These are phyloP conservation scores for Octomys mimax DNA, from an alignment of 2,797 vertebrate species.

Conservation along the genomic window DNA sequence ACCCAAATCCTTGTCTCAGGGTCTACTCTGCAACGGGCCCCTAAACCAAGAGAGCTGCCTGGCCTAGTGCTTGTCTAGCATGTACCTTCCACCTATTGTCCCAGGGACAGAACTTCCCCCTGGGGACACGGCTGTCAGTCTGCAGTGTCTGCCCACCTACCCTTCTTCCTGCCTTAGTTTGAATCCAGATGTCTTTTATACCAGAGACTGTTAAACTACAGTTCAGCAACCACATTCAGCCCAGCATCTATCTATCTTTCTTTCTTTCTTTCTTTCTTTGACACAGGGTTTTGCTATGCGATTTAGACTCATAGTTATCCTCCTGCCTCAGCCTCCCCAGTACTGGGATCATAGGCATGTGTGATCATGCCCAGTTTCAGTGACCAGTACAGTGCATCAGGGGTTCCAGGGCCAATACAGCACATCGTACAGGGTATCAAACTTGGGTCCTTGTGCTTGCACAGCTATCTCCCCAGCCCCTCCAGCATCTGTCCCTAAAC, in stretches of 20 bases:
- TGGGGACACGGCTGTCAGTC: not conserved
- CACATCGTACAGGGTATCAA: too few species aligned
- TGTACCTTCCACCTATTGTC: not conserved
- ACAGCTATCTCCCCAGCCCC: too few species aligned
- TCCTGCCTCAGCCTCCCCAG: too few species aligned
- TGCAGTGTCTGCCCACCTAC: not conserved
- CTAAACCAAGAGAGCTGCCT: not conserved
- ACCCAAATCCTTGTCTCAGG: not conserved
- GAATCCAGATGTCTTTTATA: not conserved
- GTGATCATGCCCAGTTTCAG: too few species aligned
- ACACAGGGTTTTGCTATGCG: too few species aligned
- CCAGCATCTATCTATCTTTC: not conserved
- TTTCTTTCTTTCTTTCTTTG: too few species aligned
- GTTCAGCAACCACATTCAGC: not conserved
- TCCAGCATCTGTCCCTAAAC: not conserved
- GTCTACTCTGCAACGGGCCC: not conserved
- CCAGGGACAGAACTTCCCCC: not conserved
- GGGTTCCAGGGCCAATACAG: too few species aligned
- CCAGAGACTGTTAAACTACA: fast-evolving
- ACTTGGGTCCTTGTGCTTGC: too few species aligned
- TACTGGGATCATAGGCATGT: too few species aligned
- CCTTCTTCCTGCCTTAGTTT: not conserved
- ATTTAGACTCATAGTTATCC: too few species aligned
- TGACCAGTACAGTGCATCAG: too few species aligned
- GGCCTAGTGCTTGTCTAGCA: not conserved